Evolutionary conservation across 2,113 vertebrate species (phyloP).

Genomic region (Pseudopodoces humilis): DNA sequence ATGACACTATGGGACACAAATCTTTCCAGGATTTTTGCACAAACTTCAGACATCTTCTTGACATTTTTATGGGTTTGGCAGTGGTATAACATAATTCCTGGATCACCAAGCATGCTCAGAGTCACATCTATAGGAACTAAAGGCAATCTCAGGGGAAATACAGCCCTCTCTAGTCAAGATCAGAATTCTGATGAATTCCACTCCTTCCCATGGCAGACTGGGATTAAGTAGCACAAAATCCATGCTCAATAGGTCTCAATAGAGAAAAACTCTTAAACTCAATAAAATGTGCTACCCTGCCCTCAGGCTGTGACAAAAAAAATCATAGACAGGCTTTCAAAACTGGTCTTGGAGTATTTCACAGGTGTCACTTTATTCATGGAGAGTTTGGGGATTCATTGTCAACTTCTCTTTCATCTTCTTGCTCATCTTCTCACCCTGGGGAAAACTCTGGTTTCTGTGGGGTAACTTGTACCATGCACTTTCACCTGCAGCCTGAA

Average conservation of each 20-base stretch:
- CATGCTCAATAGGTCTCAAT: neutral
- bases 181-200: neutral
- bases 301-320: neutral
- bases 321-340: neutral
- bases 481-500: neutral
- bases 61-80: neutral
- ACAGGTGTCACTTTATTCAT: neutral
- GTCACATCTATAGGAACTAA: neutral
- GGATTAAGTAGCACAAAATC: neutral
- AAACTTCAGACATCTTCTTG: neutral
- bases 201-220: neutral
- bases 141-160: neutral
- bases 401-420: neutral
- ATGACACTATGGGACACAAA: neutral
- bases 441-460: neutral
- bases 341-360: neutral
- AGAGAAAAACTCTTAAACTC: neutral
- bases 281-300: neutral
- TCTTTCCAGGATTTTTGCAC: neutral
- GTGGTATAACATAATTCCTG: neutral
- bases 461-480: neutral
- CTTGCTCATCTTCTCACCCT: neutral
- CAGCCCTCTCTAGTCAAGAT: neutral
- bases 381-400: neutral
- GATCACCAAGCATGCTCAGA: neutral